Percentiles rank a stretch among this genome's conserved stretches.
phyloP scores from a whole-genome alignment of 2,888 invertebrate species.

The Bedellia somnulentella region DNA sequence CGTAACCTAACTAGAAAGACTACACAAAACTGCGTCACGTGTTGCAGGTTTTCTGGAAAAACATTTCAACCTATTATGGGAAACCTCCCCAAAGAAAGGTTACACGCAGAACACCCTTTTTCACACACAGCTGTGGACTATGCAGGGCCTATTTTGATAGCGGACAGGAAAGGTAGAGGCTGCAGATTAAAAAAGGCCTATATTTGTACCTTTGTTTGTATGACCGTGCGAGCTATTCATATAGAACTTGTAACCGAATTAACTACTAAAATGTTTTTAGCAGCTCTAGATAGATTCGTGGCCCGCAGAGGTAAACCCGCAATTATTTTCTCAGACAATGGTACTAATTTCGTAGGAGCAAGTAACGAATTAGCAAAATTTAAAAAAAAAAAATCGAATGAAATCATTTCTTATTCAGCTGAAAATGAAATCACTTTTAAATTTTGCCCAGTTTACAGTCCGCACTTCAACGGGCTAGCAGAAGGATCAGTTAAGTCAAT shows the following conservation, averaged over 20 bases:
- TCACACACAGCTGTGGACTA: slow-evolving; percentile 6
- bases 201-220: slow-evolving; percentile 2
- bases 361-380: slow-evolving; percentile 6
- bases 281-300: slow-evolving; percentile 2
- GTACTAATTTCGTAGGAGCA: slow-evolving; percentile 10
- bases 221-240: slow-evolving; percentile 5
- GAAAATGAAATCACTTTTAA: slow-evolving; percentile 1
- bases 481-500: slow-evolving; percentile 4
- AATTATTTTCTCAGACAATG: slow-evolving; percentile 10
- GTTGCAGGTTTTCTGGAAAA: slow-evolving; percentile 8
- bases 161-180: slow-evolving; percentile 7
- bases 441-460: no score
- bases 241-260: slow-evolving; percentile 6
- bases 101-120: slow-evolving; percentile 6
- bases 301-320: slow-evolving; percentile 9
- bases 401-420: neutral
- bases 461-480: slow-evolving; percentile 11
- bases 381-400: slow-evolving; percentile 1
- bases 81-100: slow-evolving; percentile 6
- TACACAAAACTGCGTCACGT: slow-evolving; percentile 5
- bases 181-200: slow-evolving; percentile 3
- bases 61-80: slow-evolving; percentile 8
- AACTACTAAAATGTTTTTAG: slow-evolving; percentile 5
- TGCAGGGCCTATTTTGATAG: slow-evolving; percentile 9
- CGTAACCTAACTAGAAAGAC: slow-evolving; percentile 4